Evolutionary conservation across 2,888 invertebrate genomes (phyloP).

Genomic region (Drosophila anomelani): DNA sequence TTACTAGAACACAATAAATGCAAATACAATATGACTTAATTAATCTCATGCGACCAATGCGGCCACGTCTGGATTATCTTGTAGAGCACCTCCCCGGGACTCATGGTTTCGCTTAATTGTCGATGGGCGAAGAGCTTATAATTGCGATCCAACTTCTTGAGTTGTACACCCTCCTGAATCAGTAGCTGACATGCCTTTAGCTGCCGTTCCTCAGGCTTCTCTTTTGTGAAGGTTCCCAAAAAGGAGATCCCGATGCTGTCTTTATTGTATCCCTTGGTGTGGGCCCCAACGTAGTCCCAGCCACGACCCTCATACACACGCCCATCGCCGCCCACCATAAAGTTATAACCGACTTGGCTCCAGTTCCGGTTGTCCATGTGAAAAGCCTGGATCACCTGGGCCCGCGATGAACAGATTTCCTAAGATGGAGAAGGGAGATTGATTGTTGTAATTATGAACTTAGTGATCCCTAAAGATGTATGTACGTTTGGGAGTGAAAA

Average conservation of each 20-base stretch:
- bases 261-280: conserved; percentile 88
- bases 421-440: conserved; percentile 64
- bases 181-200: conserved; percentile 87
- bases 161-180: conserved; percentile 87
- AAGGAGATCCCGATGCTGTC: conserved; percentile 90
- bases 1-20: conserved; percentile 10
- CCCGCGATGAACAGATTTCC: conserved; percentile 86
- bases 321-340: conserved; percentile 92
- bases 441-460: background rate
- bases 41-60: conserved; percentile 85
- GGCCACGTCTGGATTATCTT: conserved; percentile 89
- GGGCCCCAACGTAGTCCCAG: conserved; percentile 90
- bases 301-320: conserved; percentile 90
- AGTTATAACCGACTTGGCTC: conserved; percentile 91
- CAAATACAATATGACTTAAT: conserved; percentile 15
- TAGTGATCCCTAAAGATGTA: background rate
- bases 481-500: no score
- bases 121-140: conserved; percentile 89
- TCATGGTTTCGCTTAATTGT: conserved; percentile 88
- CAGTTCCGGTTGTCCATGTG: conserved; percentile 88
- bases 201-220: conserved; percentile 86
- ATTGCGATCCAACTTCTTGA: conserved; percentile 87
- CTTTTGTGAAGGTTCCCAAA: conserved; percentile 88
- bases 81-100: conserved; percentile 89
- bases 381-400: conserved; percentile 86